A percentile compares a stretch with the other conserved stretches of the same genome.
These are phyloP conservation scores for Rhopalosiphum padi DNA, from an alignment of 1,140 invertebrate genomes.

Conservation along the genomic window DNA sequence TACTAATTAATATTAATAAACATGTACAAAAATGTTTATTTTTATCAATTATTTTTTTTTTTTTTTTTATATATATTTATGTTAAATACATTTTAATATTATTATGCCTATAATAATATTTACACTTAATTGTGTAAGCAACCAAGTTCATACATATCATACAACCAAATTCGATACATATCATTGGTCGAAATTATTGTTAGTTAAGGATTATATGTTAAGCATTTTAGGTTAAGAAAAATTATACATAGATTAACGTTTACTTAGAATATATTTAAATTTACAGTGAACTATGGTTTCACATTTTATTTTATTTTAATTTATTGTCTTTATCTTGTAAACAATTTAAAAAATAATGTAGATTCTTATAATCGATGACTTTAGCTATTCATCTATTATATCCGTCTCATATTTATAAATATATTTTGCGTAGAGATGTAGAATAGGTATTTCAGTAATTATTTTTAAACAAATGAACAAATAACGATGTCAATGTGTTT, in stretches of 20 bases:
- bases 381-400: neutral
- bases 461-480: neutral
- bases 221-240: slow-evolving; percentile 13
- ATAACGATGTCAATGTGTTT: slow-evolving; percentile 5
- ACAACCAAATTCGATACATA: slow-evolving; percentile 55
- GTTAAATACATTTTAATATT: neutral
- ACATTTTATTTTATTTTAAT: neutral
- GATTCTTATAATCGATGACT: neutral
- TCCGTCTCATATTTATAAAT: neutral
- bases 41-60: neutral
- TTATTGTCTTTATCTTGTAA: slow-evolving; percentile 2
- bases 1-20: slow-evolving; percentile 17
- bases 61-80: neutral
- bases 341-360: neutral
- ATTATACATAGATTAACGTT: neutral
- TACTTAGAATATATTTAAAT: neutral
- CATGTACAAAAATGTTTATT: slow-evolving; percentile 51
- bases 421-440: slow-evolving; percentile 24
- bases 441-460: slow-evolving; percentile 39
- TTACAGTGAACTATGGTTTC: slow-evolving; percentile 5
- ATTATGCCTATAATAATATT: slow-evolving; percentile 20
- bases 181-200: slow-evolving; percentile 57
- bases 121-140: slow-evolving; percentile 51
- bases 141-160: slow-evolving; percentile 57
- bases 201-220: neutral